These are phyloP conservation scores for Chaetophractus vellerosus DNA, from an alignment of 2,797 vertebrate species.

Conservation along the genomic window DNA sequence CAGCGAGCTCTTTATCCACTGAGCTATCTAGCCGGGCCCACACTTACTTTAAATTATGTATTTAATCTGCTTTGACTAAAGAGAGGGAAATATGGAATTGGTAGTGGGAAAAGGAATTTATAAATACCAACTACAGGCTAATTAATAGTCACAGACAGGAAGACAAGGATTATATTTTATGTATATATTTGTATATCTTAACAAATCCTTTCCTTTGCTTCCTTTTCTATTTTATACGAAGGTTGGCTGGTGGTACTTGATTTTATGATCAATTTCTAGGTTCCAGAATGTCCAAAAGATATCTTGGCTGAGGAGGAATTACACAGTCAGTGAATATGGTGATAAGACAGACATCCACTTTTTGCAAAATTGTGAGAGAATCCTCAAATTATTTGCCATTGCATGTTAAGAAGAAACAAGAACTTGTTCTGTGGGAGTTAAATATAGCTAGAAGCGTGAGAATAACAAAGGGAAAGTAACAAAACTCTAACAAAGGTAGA, in stretches of 20 bases:
- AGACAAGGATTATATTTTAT: background rate
- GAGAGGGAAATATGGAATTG: background rate
- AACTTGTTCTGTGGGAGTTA: background rate
- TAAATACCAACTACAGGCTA: background rate
- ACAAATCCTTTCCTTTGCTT: background rate
- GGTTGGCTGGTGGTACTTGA: background rate
- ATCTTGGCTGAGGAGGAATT: background rate
- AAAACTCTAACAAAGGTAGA: background rate
- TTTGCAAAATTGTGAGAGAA: background rate
- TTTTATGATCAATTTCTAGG: background rate
- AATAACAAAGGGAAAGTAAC: background rate
- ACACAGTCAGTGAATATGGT: background rate
- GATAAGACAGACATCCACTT: background rate
- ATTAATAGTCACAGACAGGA: background rate
- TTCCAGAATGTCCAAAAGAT: background rate
- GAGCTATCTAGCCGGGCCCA: too few relatives aligned
- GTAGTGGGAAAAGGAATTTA: background rate
- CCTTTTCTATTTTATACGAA: background rate
- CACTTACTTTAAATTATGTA: background rate
- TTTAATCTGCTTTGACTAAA: background rate
- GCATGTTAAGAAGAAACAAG: background rate
- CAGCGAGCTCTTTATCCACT: too few relatives aligned
- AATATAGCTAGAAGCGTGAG: background rate
- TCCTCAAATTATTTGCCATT: background rate
- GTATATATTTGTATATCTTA: background rate